phyloP scores from a whole-genome alignment of 2,888 invertebrate species.

The Mythimna lalbum region DNA sequence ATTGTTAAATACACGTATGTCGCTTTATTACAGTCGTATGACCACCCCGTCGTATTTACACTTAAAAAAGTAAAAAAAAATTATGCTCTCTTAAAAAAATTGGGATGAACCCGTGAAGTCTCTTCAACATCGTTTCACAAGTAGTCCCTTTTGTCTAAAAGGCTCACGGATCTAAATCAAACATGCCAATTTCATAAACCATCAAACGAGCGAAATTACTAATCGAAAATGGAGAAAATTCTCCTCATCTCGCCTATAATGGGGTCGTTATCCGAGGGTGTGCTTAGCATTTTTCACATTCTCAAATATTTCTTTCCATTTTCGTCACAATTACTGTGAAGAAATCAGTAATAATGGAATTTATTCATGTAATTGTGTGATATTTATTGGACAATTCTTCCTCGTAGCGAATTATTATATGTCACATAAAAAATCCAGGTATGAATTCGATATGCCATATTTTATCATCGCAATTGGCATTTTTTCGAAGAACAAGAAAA shows the following conservation, averaged over 20 bases:
- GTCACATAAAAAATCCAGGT: constrained; percentile 8
- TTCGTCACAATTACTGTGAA: constrained; percentile 19
- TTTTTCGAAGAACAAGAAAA: constrained; percentile 8
- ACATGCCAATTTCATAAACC: constrained; percentile 7
- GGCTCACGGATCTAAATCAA: constrained; percentile 8
- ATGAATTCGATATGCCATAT: constrained; percentile 26
- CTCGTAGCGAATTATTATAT: constrained; percentile 1
- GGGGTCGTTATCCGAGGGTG: constrained; percentile 19
- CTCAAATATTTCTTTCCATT: constrained; percentile 15
- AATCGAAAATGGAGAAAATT: constrained; percentile 9
- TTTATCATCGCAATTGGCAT: constrained; percentile 24
- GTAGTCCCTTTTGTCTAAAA: background rate
- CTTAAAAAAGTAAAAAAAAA: too few species aligned
- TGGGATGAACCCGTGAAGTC: background rate
- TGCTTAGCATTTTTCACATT: constrained; percentile 12
- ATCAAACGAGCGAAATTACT: background rate
- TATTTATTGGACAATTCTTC: constrained; percentile 14
- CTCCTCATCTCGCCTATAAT: background rate
- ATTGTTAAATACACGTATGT: too few species aligned
- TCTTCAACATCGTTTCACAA: background rate
- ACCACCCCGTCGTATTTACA: too few species aligned
- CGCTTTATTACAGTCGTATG: too few species aligned
- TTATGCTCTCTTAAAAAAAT: background rate
- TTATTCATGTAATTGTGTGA: constrained; percentile 1
- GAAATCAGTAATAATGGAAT: constrained; percentile 7